Evolutionary conservation across 2,888 invertebrate species (phyloP).

Genomic region (Cataglyphis albicans): DNA sequence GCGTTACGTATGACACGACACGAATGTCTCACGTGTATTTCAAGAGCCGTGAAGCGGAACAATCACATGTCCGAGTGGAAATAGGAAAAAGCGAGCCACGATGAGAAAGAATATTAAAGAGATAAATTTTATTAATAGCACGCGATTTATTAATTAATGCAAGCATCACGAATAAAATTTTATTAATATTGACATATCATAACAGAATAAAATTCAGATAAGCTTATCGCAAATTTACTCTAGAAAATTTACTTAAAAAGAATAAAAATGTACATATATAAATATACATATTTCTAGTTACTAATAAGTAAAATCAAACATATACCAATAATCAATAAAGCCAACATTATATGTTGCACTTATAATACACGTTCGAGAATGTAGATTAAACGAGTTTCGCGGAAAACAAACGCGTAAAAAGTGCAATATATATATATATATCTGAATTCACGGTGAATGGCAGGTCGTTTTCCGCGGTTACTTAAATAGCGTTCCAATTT

Average conservation of each 20-base stretch:
- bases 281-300: not conserved
- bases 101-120: not conserved
- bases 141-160: not conserved
- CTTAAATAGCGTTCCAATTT: slow-evolving; percentile 47
- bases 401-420: slow-evolving; percentile 9
- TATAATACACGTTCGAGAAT: not conserved
- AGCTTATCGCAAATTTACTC: not conserved
- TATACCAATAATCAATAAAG: not conserved
- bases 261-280: not conserved
- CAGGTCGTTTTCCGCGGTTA: slow-evolving; percentile 25
- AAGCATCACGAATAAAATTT: not conserved
- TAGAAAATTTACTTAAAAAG: not conserved
- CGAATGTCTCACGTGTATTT: slow-evolving; percentile 16
- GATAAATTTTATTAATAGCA: not conserved
- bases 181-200: not conserved
- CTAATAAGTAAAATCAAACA: not conserved
- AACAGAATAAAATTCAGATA: not conserved
- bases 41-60: not conserved
- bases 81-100: not conserved
- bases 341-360: not conserved
- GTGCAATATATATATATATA: not conserved
- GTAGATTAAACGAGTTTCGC: slow-evolving; percentile 24
- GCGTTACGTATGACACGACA: slow-evolving; percentile 15
- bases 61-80: not conserved
- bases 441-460: slow-evolving; percentile 32